Evolutionary conservation across 64 coral and sea anemone species (phyloP).

Genomic region (Actinia tenebrosa): DNA sequence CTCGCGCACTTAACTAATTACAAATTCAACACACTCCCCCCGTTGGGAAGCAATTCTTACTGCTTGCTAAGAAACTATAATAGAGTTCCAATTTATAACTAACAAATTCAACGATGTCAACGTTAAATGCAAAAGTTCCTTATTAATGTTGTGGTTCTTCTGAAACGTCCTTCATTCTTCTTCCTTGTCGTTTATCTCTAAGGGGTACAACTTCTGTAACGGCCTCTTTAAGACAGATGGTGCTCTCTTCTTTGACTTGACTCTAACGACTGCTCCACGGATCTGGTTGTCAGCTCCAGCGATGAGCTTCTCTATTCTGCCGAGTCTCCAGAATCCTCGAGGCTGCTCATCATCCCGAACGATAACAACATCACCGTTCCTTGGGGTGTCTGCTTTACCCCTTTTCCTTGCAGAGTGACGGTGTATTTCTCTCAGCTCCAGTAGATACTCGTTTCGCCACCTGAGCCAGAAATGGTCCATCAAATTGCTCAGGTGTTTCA

Average conservation of each 20-base stretch:
- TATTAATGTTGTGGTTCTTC: not conserved
- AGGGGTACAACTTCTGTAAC: conserved; percentile 27
- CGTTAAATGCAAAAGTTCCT: conserved; percentile 18
- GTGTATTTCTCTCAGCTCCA: too few species aligned
- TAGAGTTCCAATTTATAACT: conserved; percentile 20
- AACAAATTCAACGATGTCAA: conserved; percentile 26
- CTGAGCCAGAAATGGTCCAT: too few species aligned
- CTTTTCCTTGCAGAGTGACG: too few species aligned
- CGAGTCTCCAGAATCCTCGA: conserved; percentile 6
- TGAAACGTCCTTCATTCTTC: not conserved
- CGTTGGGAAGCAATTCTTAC: conserved; percentile 14
- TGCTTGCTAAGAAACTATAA: conserved; percentile 19
- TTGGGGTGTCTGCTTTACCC: too few species aligned
- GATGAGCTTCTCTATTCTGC: conserved; percentile 26
- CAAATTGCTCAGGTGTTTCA: too few species aligned
- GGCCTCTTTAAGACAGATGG: conserved; percentile 14
- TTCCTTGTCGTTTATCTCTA: conserved; percentile 21
- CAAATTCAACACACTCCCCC: conserved; percentile 21
- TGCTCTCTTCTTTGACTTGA: conserved; percentile 22
- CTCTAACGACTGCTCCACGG: conserved; percentile 10
- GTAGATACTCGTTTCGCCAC: too few species aligned
- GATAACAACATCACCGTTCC: too few species aligned
- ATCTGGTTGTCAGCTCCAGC: conserved; percentile 11
- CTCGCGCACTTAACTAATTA: not conserved
- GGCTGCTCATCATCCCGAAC: too few species aligned